Conservation (phyloP, 2,113 vertebrate genomes). For the Ciconia maguari region DNA sequence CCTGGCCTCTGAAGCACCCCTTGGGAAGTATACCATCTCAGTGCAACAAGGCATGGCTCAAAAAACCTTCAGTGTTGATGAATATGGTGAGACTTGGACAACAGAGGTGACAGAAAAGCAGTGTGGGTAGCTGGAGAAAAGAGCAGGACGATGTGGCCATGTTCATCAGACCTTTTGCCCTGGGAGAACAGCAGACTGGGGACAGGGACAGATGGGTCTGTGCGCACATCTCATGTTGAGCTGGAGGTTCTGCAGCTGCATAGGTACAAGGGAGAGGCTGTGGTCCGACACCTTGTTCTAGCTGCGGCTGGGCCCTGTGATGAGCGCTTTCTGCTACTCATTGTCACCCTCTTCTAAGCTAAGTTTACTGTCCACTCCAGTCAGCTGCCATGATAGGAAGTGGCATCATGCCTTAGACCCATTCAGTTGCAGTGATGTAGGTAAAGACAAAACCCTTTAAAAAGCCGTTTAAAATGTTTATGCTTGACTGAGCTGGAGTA, state of each 20-base stretch:
- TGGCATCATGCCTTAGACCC: neutral
- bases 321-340: neutral
- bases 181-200: neutral
- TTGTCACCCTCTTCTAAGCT: neutral
- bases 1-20: conserved; percentile 51
- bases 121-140: neutral
- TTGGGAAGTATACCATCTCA: conserved; percentile 43
- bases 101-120: neutral
- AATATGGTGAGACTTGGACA: conserved; percentile 55
- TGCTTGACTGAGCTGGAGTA: neutral
- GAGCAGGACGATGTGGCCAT: fast-evolving
- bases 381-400: neutral
- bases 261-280: neutral
- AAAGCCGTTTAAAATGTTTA: neutral
- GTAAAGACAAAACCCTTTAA: neutral
- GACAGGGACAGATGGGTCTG: neutral
- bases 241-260: neutral
- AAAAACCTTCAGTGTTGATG: conserved; percentile 46
- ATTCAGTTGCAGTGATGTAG: neutral
- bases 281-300: neutral
- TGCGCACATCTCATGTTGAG: neutral
- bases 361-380: neutral
- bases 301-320: neutral
- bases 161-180: neutral
- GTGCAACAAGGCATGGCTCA: neutral